phyloP scores from a whole-genome alignment of 1,140 invertebrate genomes.

The Philopotamus ludificatus region DNA sequence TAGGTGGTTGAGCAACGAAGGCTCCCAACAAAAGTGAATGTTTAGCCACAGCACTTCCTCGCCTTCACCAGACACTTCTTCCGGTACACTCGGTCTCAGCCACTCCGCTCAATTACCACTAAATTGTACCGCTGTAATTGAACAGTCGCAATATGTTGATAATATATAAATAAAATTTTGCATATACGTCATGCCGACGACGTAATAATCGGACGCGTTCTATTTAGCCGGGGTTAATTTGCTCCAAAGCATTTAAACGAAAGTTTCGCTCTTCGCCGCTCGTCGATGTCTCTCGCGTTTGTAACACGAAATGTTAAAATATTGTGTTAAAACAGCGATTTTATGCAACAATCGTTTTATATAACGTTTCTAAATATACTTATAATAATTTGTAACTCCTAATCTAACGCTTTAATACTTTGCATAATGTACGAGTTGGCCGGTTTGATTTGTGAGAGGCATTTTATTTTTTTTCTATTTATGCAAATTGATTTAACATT shows the following conservation, averaged over 20 bases:
- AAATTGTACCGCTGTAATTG: no score
- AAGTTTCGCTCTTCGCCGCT: neutral
- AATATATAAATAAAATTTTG: no score
- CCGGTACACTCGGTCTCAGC: neutral
- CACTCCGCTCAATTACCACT: no score
- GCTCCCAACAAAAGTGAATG: slow-evolving; percentile 6
- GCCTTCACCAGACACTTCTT: neutral
- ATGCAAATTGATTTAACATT: no score
- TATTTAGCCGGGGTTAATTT: no score
- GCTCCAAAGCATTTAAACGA: no score
- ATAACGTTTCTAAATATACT: neutral
- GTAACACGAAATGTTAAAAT: neutral
- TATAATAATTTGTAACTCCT: neutral
- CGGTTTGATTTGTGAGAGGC: neutral
- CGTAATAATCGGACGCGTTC: no score
- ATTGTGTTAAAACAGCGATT: neutral
- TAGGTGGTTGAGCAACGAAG: neutral
- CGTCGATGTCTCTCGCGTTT: neutral
- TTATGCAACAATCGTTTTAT: neutral
- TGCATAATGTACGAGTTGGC: neutral
- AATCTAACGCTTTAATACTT: neutral
- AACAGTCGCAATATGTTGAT: no score
- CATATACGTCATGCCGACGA: no score
- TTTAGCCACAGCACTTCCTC: neutral
- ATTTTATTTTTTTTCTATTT: slow-evolving; percentile 1